phyloP scores from a whole-genome alignment of 2,113 vertebrate genomes.

The Bostrychus sinensis region DNA sequence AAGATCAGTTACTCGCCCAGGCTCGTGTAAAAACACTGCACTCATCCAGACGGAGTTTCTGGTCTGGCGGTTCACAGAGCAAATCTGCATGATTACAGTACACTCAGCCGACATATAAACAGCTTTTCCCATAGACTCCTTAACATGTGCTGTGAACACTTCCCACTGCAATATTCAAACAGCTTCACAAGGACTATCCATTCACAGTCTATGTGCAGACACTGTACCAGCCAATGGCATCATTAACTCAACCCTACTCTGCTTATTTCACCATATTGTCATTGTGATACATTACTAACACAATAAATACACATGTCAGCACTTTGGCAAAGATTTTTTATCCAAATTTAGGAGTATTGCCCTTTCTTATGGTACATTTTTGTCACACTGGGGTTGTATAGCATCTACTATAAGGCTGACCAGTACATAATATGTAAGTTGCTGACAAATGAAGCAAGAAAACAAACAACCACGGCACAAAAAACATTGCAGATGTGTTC shows the following conservation, averaged over 20 bases:
- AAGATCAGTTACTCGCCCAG: conserved; percentile 24
- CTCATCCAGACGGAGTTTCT: conserved; percentile 39
- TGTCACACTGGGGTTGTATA: conserved; percentile 21
- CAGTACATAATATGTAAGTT: conserved; percentile 43
- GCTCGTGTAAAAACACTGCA: conserved; percentile 22
- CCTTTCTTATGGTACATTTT: conserved; percentile 1
- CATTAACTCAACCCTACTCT: neutral
- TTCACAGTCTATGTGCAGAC: conserved; percentile 27
- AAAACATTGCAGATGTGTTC: conserved; percentile 10
- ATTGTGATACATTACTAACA: conserved; percentile 11
- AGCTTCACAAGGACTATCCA: conserved; percentile 48
- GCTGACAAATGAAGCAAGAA: conserved; percentile 48
- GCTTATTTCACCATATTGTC: conserved; percentile 3
- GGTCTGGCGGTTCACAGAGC: conserved; percentile 21
- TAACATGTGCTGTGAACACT: conserved; percentile 39
- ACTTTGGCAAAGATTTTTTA: neutral
- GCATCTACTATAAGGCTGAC: conserved; percentile 24
- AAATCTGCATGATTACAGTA: conserved; percentile 54
- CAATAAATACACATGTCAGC: neutral
- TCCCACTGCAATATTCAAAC: conserved; percentile 46
- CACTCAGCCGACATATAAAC: conserved; percentile 54
- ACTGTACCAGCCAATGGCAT: neutral
- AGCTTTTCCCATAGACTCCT: conserved; percentile 24
- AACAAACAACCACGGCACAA: conserved; percentile 16
- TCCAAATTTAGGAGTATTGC: conserved; percentile 9